Conservation (phyloP, 92 coral and sea anemone species). For the Parazoanthus atlanticus region DNA sequence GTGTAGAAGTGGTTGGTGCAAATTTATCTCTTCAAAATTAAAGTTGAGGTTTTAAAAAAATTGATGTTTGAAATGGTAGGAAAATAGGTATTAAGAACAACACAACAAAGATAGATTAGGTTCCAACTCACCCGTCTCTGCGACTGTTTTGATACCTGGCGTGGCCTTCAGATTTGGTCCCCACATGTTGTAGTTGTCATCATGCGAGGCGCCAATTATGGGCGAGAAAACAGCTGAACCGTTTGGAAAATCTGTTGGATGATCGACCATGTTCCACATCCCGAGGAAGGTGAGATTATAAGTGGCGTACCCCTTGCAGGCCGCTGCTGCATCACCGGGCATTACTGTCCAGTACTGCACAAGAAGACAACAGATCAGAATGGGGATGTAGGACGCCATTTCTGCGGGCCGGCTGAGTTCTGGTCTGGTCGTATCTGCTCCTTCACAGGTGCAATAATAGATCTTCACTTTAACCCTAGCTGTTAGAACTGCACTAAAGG, state of each 20-base stretch:
- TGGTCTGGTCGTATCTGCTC: neutral
- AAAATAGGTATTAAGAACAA: no score
- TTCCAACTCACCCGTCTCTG: constrained; percentile 62
- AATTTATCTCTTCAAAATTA: no score
- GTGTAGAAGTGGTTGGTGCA: neutral
- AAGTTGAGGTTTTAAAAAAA: no score
- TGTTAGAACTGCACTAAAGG: neutral
- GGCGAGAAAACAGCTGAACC: constrained; percentile 55
- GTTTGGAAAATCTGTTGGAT: constrained; percentile 47
- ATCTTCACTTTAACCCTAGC: neutral
- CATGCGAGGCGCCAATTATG: constrained; percentile 65
- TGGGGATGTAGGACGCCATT: neutral
- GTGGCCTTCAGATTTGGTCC: constrained; percentile 58
- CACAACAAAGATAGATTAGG: neutral
- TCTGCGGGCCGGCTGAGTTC: neutral
- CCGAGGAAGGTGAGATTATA: constrained; percentile 54
- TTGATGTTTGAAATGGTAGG: neutral
- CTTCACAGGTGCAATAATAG: neutral
- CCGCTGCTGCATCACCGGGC: constrained; percentile 32
- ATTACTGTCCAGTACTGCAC: constrained; percentile 19
- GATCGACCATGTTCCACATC: constrained; percentile 53
- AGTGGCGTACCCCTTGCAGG: constrained; percentile 60
- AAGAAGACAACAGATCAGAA: constrained; percentile 8
- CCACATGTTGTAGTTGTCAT: constrained; percentile 63
- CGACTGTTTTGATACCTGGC: constrained; percentile 57